Base-by-base conservation (phyloP, 2,113 vertebrate genomes). In the Piprites chloris region DNA sequence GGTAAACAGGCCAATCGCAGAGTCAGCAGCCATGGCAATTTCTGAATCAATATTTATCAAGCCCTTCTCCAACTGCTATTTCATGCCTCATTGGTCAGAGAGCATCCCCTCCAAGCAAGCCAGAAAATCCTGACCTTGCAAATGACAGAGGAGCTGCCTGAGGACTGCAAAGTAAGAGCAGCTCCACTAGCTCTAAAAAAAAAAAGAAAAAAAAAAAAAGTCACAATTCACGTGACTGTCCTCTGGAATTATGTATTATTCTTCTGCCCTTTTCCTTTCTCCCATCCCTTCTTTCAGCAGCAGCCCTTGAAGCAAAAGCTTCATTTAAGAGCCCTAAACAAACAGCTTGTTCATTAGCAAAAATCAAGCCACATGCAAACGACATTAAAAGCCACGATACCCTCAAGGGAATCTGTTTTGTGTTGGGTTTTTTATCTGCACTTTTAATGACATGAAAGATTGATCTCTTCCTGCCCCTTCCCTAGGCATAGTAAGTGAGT, bases 21-120 rank as follows among this genome's bases (percentile, higher is more conserved):
- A 96, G 90, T 95, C 96, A 97, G 95, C 95, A 94, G 92, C 92
- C 78, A 65, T 58, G 72, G 91, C 96, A 91, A 88, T 95, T 97
- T 96, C 93, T 92, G 95, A 97, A 97, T 97, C 97, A 97, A 97
- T 97, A 97, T 97, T 97, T 97, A 96, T 97, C 96, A 97, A 96
- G 94, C 75, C 66, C 80, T 95, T 85, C 76, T 93, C 93, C 94
- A 93, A 97, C 80, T 77, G 94, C 93, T 97, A 97, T 97, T 97
- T 97, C 96, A 96, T 91, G 97, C 94, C 94, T 97, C 95, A 86
- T 95, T 97, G 96, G 93, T 84, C 95, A 97, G 92, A 96, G 77
- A 95, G 81, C 91, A 67, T 85, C 94, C 94, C 89, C 74, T 96
- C 72, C 58, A 76, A 93, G 82, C 27, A 56, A 96, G 93, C 90